These are phyloP conservation scores for Styela clava DNA, from an alignment of 23 tunicate genomes.

Conservation along the genomic window DNA sequence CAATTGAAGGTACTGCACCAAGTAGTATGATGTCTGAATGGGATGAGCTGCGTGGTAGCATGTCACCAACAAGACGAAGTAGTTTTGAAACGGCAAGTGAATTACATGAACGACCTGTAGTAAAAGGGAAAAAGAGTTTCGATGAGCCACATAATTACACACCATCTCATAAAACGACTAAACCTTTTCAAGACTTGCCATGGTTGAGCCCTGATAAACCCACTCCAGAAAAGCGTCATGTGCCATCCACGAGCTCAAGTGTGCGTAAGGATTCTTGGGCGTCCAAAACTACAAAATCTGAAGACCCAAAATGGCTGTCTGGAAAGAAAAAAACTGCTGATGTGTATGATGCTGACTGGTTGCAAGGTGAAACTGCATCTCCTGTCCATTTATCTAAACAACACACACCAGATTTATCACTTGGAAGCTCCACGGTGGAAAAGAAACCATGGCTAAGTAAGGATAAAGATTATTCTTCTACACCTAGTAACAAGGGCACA, in stretches of 20 bases:
- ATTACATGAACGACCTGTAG: not conserved
- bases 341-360: constrained; percentile 25
- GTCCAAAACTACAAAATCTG: not conserved
- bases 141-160: not conserved
- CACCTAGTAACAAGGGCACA: not conserved
- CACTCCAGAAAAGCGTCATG: not conserved
- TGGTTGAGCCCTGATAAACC: constrained; percentile 13
- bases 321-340: constrained; percentile 17
- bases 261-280: constrained; percentile 1
- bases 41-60: constrained; percentile 4
- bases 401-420: constrained; percentile 1
- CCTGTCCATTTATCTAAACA: constrained; percentile 11
- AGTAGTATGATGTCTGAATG: constrained; percentile 30
- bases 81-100: constrained; percentile 3
- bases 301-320: constrained; percentile 24
- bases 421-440: not conserved
- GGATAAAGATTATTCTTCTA: not conserved
- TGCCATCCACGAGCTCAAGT: not conserved
- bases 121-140: not conserved
- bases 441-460: constrained; percentile 10
- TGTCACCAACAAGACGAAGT: not conserved
- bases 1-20: constrained; percentile 46
- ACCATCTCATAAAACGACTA: not conserved
- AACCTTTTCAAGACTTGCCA: not conserved
- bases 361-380: constrained; percentile 23